phyloP scores from a whole-genome alignment of 2,113 vertebrate genomes.

The Tenebrosternarchus preto region DNA sequence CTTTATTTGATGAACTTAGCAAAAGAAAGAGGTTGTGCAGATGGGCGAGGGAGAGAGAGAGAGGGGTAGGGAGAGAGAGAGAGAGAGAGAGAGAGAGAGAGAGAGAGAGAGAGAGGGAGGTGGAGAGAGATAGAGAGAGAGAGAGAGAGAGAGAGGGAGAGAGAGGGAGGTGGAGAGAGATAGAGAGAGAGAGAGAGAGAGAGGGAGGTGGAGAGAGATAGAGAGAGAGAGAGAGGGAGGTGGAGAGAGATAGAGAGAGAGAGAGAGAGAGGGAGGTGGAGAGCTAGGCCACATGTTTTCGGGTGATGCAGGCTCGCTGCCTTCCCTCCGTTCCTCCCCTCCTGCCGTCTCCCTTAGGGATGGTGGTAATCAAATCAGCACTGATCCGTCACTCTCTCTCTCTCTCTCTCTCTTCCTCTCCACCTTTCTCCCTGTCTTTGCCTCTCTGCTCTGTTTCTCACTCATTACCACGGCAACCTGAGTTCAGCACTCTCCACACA shows the following conservation, averaged over 20 bases:
- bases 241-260: too few relatives aligned
- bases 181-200: neutral
- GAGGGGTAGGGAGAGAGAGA: neutral
- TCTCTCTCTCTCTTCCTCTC: constrained; percentile 14
- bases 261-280: too few relatives aligned
- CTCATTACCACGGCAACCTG: constrained; percentile 61
- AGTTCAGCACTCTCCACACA: constrained; percentile 44
- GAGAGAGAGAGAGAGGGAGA: too few relatives aligned
- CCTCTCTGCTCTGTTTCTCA: constrained; percentile 49
- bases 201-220: neutral
- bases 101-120: too few relatives aligned
- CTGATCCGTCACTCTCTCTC: neutral
- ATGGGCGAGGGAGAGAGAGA: neutral
- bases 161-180: too few relatives aligned
- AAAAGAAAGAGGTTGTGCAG: neutral
- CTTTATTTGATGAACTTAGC: neutral
- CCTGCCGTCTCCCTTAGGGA: constrained; percentile 5
- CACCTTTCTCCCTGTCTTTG: constrained; percentile 22
- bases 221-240: too few relatives aligned
- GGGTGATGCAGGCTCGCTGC: neutral
- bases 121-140: too few relatives aligned
- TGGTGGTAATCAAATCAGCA: constrained; percentile 40
- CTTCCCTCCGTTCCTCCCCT: neutral
- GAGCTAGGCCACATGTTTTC: neutral
- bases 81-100: too few relatives aligned